Evolutionary conservation across 2,113 vertebrate genomes (phyloP).

Genomic region (Pogonocichla stellata): DNA sequence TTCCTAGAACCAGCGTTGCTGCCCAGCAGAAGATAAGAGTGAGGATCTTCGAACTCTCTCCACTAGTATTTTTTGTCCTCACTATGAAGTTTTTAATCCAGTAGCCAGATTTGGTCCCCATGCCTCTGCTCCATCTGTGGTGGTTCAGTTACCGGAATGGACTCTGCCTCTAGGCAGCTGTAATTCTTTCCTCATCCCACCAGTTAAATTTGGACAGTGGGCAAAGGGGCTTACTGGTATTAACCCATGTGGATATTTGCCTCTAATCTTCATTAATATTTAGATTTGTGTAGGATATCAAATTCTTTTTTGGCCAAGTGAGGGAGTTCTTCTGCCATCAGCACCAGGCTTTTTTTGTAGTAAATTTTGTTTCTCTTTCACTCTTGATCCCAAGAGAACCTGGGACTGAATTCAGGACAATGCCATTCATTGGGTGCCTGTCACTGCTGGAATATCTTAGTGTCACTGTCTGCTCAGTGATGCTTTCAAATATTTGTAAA

Average conservation of each 20-base stretch:
- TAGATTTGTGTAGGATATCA: constrained; percentile 10
- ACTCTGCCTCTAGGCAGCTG: not conserved
- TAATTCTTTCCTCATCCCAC: not conserved
- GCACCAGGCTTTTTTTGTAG: not conserved
- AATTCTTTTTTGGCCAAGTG: not conserved
- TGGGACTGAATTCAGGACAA: constrained; percentile 9
- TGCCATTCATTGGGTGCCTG: constrained; percentile 10
- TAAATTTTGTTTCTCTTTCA: not conserved
- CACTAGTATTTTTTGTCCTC: not conserved
- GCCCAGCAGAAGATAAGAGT: not conserved
- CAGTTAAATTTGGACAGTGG: not conserved
- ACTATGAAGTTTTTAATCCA: not conserved
- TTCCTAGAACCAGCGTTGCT: not conserved
- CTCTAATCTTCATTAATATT: not conserved
- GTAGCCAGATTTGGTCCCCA: not conserved
- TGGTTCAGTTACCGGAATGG: not conserved
- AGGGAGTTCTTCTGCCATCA: constrained; percentile 32
- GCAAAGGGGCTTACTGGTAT: not conserved
- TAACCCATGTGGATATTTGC: not conserved
- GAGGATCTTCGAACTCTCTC: constrained; percentile 4
- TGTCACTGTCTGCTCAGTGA: constrained; percentile 55
- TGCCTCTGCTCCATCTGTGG: not conserved
- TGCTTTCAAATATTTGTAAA: constrained; percentile 58
- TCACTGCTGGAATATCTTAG: constrained; percentile 19
- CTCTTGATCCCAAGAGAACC: not conserved